Conservation (phyloP, 2,888 invertebrate genomes). For the Drosophila hawaiiensis region DNA sequence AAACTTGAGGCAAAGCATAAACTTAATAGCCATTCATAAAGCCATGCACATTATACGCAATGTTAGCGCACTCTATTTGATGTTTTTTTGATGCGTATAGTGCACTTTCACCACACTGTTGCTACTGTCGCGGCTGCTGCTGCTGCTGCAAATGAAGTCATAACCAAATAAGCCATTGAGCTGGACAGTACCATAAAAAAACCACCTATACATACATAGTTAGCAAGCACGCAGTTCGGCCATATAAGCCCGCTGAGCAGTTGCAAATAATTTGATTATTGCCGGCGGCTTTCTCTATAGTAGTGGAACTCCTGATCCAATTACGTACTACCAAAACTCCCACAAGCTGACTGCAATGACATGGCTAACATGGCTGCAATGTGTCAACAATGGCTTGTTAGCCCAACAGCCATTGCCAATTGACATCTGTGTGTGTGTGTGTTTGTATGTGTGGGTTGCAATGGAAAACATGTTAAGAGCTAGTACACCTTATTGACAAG, state of each 20-base stretch:
- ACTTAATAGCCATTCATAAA: constrained; percentile 56
- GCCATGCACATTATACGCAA: constrained; percentile 46
- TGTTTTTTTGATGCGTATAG: constrained; percentile 60
- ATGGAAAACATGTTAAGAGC: constrained; percentile 42
- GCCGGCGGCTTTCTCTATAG: constrained; percentile 44
- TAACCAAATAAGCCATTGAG: constrained; percentile 71
- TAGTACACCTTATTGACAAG: constrained; percentile 72
- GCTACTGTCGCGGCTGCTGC: constrained; percentile 10
- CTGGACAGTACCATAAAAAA: constrained; percentile 38
- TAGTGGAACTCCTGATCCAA: constrained; percentile 58
- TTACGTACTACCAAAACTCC: constrained; percentile 52
- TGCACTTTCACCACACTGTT: constrained; percentile 66
- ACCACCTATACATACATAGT: constrained; percentile 7
- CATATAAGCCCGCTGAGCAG: constrained; percentile 30
- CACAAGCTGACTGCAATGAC: constrained; percentile 60
- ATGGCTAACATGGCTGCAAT: constrained; percentile 74
- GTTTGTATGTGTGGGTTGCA: constrained; percentile 62
- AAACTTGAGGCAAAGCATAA: constrained; percentile 47
- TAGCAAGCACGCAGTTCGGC: constrained; percentile 11
- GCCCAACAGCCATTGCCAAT: constrained; percentile 60
- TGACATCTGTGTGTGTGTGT: constrained; percentile 40
- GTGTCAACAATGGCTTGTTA: constrained; percentile 81
- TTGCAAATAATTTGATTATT: constrained; percentile 47
- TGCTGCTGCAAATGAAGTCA: constrained; percentile 71
- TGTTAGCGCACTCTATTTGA: constrained; percentile 55